Evolutionary conservation across 1,140 invertebrate species (phyloP).

Genomic region (Nomia melanderi): DNA sequence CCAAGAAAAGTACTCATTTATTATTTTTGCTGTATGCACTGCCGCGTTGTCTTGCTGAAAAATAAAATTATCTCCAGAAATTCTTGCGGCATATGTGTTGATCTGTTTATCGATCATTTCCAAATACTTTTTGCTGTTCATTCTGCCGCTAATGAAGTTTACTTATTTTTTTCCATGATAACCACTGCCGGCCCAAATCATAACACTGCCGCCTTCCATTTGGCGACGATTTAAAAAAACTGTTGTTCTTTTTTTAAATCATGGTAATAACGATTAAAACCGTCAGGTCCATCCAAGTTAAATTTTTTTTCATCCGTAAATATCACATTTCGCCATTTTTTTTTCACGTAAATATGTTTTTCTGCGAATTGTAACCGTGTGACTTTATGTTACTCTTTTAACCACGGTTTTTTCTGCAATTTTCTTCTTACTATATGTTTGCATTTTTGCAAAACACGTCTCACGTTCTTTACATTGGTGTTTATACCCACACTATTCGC

Average conservation of each 20-base stretch:
- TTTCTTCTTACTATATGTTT: no score
- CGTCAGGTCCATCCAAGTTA: not conserved
- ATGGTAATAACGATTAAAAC: not conserved
- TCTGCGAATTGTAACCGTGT: no score
- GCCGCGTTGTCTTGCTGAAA: not conserved
- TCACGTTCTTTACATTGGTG: no score
- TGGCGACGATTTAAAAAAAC: not conserved
- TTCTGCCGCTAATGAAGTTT: not conserved
- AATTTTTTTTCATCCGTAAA: not conserved
- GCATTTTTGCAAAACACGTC: no score
- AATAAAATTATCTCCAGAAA: not conserved
- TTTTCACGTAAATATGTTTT: no score
- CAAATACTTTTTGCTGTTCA: not conserved
- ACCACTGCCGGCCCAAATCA: not conserved
- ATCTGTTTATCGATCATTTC: not conserved
- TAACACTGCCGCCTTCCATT: not conserved
- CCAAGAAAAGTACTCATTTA: not conserved
- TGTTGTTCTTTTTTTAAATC: not conserved
- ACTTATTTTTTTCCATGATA: not conserved
- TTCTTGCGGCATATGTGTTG: not conserved
- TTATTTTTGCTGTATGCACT: not conserved
- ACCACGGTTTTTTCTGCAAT: no score
- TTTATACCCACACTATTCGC: not conserved
- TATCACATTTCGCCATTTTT: not conserved
- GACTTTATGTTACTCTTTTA: no score